These are phyloP conservation scores for Drosophila bipectinata DNA, from an alignment of 1,140 invertebrate species.

Conservation along the genomic window DNA sequence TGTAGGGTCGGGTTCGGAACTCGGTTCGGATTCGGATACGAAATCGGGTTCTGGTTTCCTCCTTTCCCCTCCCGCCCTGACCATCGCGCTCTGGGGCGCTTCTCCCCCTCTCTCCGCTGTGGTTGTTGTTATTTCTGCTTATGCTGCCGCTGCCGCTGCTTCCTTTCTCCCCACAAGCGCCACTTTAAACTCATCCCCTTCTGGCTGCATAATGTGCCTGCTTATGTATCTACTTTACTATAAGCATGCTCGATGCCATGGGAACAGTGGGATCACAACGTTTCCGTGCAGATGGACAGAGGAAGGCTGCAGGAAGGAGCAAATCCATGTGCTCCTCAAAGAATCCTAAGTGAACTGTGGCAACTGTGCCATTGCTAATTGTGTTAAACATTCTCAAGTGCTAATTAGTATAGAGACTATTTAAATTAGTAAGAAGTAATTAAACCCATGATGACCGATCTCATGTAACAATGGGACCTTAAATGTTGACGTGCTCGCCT, in stretches of 20 bases:
- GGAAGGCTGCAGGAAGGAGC: background rate
- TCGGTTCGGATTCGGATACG: conserved; percentile 6
- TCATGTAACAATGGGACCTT: background rate
- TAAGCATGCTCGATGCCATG: conserved; percentile 54
- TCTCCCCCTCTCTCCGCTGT: conserved; percentile 18
- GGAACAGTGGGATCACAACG: conserved; percentile 44
- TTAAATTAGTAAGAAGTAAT: background rate
- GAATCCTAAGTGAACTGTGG: no score
- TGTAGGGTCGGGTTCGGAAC: conserved; percentile 34
- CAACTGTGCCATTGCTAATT: background rate
- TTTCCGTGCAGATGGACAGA: background rate
- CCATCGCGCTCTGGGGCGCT: conserved; percentile 8
- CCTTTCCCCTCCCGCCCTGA: conserved; percentile 20
- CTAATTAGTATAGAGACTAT: background rate
- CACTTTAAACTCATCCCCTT: conserved; percentile 79
- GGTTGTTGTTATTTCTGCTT: conserved; percentile 29
- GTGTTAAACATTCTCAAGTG: background rate
- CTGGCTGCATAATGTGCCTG: conserved; percentile 73
- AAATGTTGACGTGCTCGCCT: background rate
- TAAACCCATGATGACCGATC: background rate
- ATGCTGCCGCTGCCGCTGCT: conserved; percentile 29
- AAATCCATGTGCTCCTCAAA: no score
- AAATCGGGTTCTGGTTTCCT: conserved; percentile 39
- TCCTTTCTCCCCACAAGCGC: conserved; percentile 68
- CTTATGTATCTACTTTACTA: conserved; percentile 80